Evolutionary conservation across 2,113 vertebrate genomes (phyloP).

Genomic region (Lampris megalopsis): DNA sequence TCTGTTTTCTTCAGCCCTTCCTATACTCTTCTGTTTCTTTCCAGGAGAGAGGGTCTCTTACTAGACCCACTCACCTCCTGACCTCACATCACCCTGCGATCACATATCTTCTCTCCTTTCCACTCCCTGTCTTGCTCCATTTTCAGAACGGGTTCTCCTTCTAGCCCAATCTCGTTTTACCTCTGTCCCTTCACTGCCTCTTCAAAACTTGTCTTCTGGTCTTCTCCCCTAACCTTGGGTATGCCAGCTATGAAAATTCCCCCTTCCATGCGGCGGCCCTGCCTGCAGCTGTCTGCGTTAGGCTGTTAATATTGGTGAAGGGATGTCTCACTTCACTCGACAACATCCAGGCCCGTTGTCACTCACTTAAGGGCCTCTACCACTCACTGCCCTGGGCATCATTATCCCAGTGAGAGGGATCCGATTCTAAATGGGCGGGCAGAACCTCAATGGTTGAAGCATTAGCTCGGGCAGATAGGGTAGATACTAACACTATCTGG

Average conservation of each 20-base stretch:
- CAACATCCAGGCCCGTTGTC: slow-evolving; percentile 55
- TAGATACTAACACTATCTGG: too few relatives aligned
- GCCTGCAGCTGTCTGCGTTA: slow-evolving; percentile 17
- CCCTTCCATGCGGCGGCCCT: not conserved
- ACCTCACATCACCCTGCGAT: too few relatives aligned
- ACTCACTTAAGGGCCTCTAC: slow-evolving; percentile 64
- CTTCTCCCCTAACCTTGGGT: not conserved
- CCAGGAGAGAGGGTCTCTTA: too few relatives aligned
- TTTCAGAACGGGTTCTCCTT: too few relatives aligned
- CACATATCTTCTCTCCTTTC: too few relatives aligned
- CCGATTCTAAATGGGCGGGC: not conserved
- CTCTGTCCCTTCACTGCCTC: too few relatives aligned
- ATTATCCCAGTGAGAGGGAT: not conserved
- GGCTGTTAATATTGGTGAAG: slow-evolving; percentile 57
- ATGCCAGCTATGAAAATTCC: slow-evolving; percentile 18
- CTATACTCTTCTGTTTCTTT: too few relatives aligned
- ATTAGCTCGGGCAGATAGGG: too few relatives aligned
- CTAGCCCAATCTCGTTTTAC: too few relatives aligned
- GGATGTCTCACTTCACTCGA: slow-evolving; percentile 50
- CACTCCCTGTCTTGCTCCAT: too few relatives aligned
- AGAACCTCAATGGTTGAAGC: not conserved
- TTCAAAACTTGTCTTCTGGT: not conserved
- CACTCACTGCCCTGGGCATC: slow-evolving; percentile 16
- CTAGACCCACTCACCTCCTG: too few relatives aligned
- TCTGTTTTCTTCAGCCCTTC: too few relatives aligned